Percentiles rank a stretch among this genome's conserved stretches.
Conservation (phyloP, 2,888 invertebrate species). For the Napeogenes sylphis region DNA sequence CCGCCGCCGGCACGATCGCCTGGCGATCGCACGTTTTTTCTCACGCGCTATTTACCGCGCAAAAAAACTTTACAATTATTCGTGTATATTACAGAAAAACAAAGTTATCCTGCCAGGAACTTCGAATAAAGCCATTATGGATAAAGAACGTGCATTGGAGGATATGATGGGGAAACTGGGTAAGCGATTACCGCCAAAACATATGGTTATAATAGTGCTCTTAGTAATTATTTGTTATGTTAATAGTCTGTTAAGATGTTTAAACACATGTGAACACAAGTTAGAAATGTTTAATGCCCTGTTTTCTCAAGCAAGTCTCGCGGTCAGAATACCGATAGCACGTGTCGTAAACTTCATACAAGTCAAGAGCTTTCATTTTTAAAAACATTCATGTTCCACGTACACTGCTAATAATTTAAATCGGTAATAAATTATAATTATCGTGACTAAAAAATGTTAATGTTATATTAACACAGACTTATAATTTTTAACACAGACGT, state of each 20-base stretch:
- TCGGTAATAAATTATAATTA: too few species aligned
- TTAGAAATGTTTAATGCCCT: constrained; percentile 14
- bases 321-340: constrained; percentile 26
- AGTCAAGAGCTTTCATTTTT: constrained; percentile 29
- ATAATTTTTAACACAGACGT: too few species aligned
- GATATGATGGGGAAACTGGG: constrained; percentile 83
- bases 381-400: constrained; percentile 9
- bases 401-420: neutral
- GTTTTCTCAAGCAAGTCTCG: constrained; percentile 20
- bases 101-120: constrained; percentile 29
- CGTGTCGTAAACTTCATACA: constrained; percentile 29
- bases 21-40: constrained; percentile 44
- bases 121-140: constrained; percentile 61
- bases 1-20: constrained; percentile 66
- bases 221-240: neutral
- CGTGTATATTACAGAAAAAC: constrained; percentile 45
- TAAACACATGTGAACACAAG: constrained; percentile 11
- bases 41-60: constrained; percentile 40
- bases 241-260: neutral
- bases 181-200: constrained; percentile 53
- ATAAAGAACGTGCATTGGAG: constrained; percentile 80
- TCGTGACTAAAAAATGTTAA: too few species aligned
- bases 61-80: constrained; percentile 30
- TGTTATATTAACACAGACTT: too few species aligned
- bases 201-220: constrained; percentile 42